Evolutionary conservation across 1,140 invertebrate genomes (phyloP).

Genomic region (Drosophila mayri): DNA sequence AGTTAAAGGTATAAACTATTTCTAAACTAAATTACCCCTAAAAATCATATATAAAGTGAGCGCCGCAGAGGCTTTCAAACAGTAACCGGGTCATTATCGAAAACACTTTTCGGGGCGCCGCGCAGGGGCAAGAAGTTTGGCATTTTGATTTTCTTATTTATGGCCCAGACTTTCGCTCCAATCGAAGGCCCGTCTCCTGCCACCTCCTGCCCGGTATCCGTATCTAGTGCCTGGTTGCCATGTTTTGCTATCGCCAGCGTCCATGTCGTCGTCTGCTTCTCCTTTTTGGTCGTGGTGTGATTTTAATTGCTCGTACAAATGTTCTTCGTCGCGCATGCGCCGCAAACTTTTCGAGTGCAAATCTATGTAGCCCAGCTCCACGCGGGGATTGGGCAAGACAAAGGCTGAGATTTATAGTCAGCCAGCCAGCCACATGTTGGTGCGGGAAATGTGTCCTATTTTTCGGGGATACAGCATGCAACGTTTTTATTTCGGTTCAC

Average conservation of each 20-base stretch:
- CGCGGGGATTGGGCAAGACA: constrained; percentile 46
- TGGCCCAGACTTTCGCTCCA: constrained; percentile 57
- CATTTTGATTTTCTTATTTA: constrained; percentile 79
- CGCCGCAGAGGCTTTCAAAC: constrained; percentile 45
- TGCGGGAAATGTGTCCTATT: constrained; percentile 38
- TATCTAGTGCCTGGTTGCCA: constrained; percentile 54
- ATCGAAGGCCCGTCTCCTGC: constrained; percentile 24
- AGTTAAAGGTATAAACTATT: too few relatives aligned
- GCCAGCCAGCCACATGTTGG: constrained; percentile 39
- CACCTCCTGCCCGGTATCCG: constrained; percentile 29
- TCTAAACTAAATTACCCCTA: not conserved
- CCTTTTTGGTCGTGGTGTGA: constrained; percentile 73
- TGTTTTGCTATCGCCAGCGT: constrained; percentile 62
- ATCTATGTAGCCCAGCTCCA: constrained; percentile 60
- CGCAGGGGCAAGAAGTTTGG: constrained; percentile 40
- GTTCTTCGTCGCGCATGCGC: constrained; percentile 65
- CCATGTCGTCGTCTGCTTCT: constrained; percentile 61
- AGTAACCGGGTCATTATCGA: constrained; percentile 49
- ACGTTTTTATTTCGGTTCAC: constrained; percentile 32
- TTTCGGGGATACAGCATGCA: constrained; percentile 33
- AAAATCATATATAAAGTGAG: constrained; percentile 9
- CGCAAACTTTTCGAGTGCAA: constrained; percentile 67
- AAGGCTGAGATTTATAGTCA: constrained; percentile 57
- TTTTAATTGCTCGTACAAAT: constrained; percentile 81
- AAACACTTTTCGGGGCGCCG: constrained; percentile 36